Conservation (phyloP, 2,797 vertebrate genomes). For the Oryzias sinensis region DNA sequence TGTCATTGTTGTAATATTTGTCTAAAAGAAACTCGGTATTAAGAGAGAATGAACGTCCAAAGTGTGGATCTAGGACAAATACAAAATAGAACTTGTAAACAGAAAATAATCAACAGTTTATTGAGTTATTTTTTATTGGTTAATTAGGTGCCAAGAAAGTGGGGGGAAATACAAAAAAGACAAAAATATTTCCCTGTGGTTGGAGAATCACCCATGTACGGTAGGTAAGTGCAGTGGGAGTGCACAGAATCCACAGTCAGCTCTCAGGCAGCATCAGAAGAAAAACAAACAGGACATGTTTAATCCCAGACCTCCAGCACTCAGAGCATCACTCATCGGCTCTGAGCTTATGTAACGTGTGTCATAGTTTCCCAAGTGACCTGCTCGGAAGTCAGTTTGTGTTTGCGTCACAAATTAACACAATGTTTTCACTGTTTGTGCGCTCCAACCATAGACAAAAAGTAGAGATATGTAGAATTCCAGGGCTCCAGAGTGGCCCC, state of each 20-base stretch:
- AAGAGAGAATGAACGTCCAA: too few species aligned
- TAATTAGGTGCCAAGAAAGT: too few species aligned
- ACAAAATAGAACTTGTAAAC: too few species aligned
- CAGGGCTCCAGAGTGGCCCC: neutral
- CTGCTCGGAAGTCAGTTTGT: slow-evolving; percentile 7
- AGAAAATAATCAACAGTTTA: too few species aligned
- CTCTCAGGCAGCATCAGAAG: slow-evolving; percentile 10
- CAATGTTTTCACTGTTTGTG: slow-evolving; percentile 21
- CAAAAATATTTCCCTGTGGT: too few species aligned
- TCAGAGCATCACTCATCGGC: slow-evolving; percentile 30
- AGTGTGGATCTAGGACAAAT: too few species aligned
- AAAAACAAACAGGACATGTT: slow-evolving; percentile 27
- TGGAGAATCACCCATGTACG: too few species aligned
- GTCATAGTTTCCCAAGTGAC: slow-evolving; percentile 45
- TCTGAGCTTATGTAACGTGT: slow-evolving; percentile 35
- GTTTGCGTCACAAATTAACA: slow-evolving; percentile 1
- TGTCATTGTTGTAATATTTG: too few species aligned
- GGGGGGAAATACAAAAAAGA: too few species aligned
- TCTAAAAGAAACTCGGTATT: too few species aligned
- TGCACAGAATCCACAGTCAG: slow-evolving; percentile 13
- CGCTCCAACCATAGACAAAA: slow-evolving; percentile 6
- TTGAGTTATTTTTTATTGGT: too few species aligned
- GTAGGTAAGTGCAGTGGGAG: neutral
- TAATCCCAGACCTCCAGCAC: slow-evolving; percentile 16
- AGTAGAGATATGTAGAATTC: neutral